Base-by-base conservation (phyloP, 2,113 vertebrate genomes). In the Ancistrus triradiatus region DNA sequence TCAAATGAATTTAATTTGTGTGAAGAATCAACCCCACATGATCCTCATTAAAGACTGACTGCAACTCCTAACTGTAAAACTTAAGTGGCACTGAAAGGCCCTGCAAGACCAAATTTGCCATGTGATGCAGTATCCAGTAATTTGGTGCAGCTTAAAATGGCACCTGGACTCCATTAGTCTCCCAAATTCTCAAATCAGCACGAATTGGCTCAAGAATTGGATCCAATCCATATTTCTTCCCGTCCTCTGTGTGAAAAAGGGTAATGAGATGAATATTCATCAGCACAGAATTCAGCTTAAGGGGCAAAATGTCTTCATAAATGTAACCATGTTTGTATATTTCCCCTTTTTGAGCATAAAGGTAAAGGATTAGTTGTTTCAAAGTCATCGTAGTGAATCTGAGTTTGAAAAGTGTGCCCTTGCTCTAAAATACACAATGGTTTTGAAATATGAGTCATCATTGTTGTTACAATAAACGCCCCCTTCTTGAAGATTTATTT, bases 291-390 rank as follows among this genome's bases (percentile, higher is more conserved):
- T 51, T 66, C n/a, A 65, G 47, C 19, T 74, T 61, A 15, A 50
- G 55, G 14, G 66, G 62, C 18, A 69, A 21, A 7, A 69, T 74
- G n/a, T 69, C 66, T 69, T 22, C 65, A 61, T 66, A 69, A 35
- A 74, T 19, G 53, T 55, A 51, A 7, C 49, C 37, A 56, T 48
- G 46, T 73, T 60, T 59, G 33, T 64, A 60, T 28, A 61, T n/a
- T 51, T 5, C 33, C 44, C 6, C 6, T 2, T 62, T 61, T 60
- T 1, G 35, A 28, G 11, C 53, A 21, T n/a, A n/a, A n/a, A n/a
- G n/a, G n/a, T 8, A 58, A 18, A 4, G 31, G 8, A 6, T 38
- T 22, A 4, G 43, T 17, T 0, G 59, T 49, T 35, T 49, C 28
- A 61, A 61, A 72, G n/a, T 69, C 43, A 49, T 63, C 50, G 14